phyloP scores from a whole-genome alignment of 1,140 invertebrate species.

The Drosophila pseudoananassae region DNA sequence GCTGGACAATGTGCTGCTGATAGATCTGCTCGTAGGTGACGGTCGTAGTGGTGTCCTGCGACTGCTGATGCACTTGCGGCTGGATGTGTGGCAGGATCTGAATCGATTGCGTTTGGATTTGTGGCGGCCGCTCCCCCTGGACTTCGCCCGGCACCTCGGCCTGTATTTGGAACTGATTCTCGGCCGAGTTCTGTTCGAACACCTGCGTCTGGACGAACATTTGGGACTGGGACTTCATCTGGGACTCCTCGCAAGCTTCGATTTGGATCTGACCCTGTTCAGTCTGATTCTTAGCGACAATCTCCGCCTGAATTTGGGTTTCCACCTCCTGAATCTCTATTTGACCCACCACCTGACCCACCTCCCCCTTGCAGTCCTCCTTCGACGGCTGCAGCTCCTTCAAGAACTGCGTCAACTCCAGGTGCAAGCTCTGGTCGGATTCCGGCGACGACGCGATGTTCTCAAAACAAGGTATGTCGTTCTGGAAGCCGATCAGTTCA shows the following conservation, averaged over 20 bases:
- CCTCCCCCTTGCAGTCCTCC: neutral
- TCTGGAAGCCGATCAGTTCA: conserved; percentile 78
- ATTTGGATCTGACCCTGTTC: neutral
- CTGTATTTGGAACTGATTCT: conserved; percentile 13
- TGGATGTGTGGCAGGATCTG: conserved; percentile 31
- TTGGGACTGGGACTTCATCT: neutral
- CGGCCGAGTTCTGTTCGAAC: neutral
- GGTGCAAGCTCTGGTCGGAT: conserved; percentile 53
- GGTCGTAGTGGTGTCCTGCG: conserved; percentile 30
- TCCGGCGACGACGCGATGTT: conserved; percentile 56
- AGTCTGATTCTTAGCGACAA: neutral
- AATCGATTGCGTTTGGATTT: neutral
- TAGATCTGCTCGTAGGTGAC: conserved; percentile 45
- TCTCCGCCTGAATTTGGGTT: neutral
- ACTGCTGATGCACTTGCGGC: conserved; percentile 14
- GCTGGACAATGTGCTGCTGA: conserved; percentile 42
- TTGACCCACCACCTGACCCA: too few relatives aligned
- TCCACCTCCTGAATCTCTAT: neutral
- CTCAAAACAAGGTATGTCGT: conserved; percentile 81
- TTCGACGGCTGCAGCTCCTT: conserved; percentile 57
- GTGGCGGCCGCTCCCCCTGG: neutral
- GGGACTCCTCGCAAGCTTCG: neutral
- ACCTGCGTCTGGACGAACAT: neutral
- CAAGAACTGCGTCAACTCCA: conserved; percentile 61
- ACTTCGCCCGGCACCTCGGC: neutral